These are phyloP conservation scores for Otocyon megalotis DNA, from an alignment of 2,113 vertebrate species.

Conservation along the genomic window DNA sequence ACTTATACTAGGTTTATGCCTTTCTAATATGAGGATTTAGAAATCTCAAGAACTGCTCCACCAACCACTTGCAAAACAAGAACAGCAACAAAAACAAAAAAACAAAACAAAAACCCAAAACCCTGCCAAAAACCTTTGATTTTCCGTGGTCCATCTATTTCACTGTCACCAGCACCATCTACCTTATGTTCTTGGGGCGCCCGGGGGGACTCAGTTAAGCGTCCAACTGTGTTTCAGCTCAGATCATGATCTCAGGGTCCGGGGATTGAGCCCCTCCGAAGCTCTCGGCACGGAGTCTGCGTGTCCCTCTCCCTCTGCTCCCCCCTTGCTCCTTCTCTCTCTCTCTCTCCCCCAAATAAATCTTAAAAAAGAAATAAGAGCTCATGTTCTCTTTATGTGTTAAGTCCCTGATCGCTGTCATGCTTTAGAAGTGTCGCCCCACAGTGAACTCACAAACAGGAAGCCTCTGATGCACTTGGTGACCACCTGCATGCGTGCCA, in stretches of 20 bases:
- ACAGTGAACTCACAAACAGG: background rate
- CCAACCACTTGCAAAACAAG: background rate
- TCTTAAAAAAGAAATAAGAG: background rate
- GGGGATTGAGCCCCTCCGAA: accelerated
- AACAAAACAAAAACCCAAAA: background rate
- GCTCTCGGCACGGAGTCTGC: background rate
- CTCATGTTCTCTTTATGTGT: background rate
- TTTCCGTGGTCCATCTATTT: background rate
- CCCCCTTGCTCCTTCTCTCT: background rate
- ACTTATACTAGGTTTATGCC: background rate
- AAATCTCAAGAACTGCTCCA: background rate
- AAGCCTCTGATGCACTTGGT: no score
- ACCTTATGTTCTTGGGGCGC: background rate
- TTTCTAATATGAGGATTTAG: background rate
- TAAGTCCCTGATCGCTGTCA: background rate
- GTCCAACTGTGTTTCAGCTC: background rate
- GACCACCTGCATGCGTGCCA: background rate
- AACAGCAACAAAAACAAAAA: background rate
- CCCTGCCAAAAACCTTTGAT: background rate
- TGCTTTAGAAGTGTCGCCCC: background rate
- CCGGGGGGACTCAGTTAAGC: background rate
- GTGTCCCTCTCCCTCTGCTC: background rate
- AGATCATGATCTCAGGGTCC: background rate
- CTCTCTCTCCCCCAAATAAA: background rate
- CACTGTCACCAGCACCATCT: accelerated